Evolutionary conservation across 1,140 invertebrate genomes (phyloP).

Genomic region (Planococcus citri): DNA sequence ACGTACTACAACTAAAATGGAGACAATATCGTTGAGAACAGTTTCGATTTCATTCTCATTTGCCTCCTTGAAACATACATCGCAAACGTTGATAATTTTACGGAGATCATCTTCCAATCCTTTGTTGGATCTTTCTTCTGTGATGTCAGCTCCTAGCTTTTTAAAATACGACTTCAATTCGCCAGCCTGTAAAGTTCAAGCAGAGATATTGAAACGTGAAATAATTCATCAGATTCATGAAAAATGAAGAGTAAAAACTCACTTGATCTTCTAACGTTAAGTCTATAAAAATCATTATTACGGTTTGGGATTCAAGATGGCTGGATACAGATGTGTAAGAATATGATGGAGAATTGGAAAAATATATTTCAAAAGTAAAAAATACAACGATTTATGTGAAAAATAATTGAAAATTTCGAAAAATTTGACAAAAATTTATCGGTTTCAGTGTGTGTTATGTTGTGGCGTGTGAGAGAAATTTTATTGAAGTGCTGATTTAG

Average conservation of each 20-base stretch:
- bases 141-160: constrained; percentile 79
- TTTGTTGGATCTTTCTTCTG: constrained; percentile 75
- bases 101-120: constrained; percentile 86
- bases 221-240: not conserved
- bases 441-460: too few relatives aligned
- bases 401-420: too few relatives aligned
- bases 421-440: too few relatives aligned
- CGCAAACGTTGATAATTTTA: constrained; percentile 87
- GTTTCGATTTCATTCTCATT: constrained; percentile 68
- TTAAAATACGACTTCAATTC: constrained; percentile 83
- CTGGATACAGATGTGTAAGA: too few relatives aligned
- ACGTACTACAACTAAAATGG: constrained; percentile 76
- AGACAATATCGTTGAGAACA: constrained; percentile 81
- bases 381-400: too few relatives aligned
- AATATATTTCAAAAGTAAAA: too few relatives aligned
- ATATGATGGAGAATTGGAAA: too few relatives aligned
- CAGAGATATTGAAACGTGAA: constrained; percentile 25
- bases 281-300: constrained; percentile 53
- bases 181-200: constrained; percentile 56
- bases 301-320: too few relatives aligned
- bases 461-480: too few relatives aligned
- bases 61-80: constrained; percentile 76
- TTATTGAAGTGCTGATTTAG: too few relatives aligned
- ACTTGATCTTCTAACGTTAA: constrained; percentile 66
- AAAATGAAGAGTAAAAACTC: constrained; percentile 12